A percentile compares a stretch with the other conserved stretches of the same genome.
Evolutionary conservation across 2,888 invertebrate genomes (phyloP).

Genomic region (Ditula angustiorana): DNA sequence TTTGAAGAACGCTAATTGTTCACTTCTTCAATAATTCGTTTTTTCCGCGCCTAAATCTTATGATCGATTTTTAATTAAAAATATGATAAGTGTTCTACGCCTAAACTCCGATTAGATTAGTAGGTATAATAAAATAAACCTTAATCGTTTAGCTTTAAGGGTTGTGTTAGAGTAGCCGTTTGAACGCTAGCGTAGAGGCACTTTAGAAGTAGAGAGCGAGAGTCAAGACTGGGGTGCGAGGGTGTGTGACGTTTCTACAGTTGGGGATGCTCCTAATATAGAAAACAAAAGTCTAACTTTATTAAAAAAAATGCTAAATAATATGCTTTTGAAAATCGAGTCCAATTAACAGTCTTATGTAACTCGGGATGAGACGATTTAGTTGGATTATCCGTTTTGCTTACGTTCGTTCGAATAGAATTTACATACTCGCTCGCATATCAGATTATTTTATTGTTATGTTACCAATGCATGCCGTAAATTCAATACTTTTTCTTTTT

Average conservation of each 20-base stretch:
- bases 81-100: background rate
- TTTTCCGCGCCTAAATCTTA: background rate
- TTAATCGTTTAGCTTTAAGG: slow-evolving; percentile 47
- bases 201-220: slow-evolving; percentile 54
- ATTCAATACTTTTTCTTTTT: too few species aligned
- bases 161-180: slow-evolving; percentile 59
- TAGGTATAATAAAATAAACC: slow-evolving; percentile 28
- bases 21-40: too few species aligned
- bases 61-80: background rate
- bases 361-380: too few species aligned
- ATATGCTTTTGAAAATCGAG: too few species aligned
- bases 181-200: slow-evolving; percentile 67
- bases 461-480: too few species aligned
- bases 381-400: too few species aligned
- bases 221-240: slow-evolving; percentile 67
- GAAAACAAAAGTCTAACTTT: background rate
- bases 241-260: slow-evolving; percentile 21
- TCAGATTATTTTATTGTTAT: too few species aligned
- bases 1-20: too few species aligned
- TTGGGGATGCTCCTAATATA: slow-evolving; percentile 8
- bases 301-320: too few species aligned
- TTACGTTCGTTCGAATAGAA: too few species aligned
- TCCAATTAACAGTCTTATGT: too few species aligned
- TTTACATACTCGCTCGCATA: too few species aligned
- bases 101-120: slow-evolving; percentile 17